Evolutionary conservation across 2,113 vertebrate species (phyloP).

Genomic region (Dasypus novemcinctus): DNA sequence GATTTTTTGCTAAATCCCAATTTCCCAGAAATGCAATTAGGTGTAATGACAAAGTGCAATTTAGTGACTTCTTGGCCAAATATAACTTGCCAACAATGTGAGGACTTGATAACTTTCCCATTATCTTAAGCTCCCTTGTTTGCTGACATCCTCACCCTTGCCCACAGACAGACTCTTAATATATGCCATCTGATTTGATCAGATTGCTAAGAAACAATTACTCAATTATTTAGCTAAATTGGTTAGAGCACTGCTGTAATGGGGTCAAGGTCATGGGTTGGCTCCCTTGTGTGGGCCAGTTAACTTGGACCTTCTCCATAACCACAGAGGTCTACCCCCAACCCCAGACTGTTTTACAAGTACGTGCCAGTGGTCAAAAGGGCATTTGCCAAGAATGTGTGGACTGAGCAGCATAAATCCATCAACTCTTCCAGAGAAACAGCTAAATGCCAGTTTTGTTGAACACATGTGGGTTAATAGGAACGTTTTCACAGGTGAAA

Average conservation of each 20-base stretch:
- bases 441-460: conserved; percentile 57
- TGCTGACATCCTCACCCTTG: conserved; percentile 60
- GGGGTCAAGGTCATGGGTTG: conserved; percentile 73
- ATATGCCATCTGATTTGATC: conserved; percentile 63
- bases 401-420: conserved; percentile 51
- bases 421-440: conserved; percentile 55
- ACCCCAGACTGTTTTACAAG: conserved; percentile 43
- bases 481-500: conserved; percentile 62
- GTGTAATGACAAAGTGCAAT: conserved; percentile 61
- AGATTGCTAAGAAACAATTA: conserved; percentile 73
- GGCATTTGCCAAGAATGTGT: conserved; percentile 57
- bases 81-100: conserved; percentile 13
- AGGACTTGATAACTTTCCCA: conserved; percentile 53
- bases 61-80: conserved; percentile 60
- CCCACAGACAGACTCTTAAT: conserved; percentile 50
- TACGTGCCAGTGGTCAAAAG: conserved; percentile 69
- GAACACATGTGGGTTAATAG: background rate
- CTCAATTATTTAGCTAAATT: conserved; percentile 69
- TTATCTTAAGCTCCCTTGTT: conserved; percentile 64
- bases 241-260: conserved; percentile 68
- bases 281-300: conserved; percentile 64
- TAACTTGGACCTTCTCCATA: conserved; percentile 67
- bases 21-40: conserved; percentile 56
- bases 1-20: background rate
- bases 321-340: conserved; percentile 48